Percentiles rank a stretch among this genome's conserved stretches.
Conservation (phyloP, 2,888 invertebrate genomes). For the Tupiocoris notatus region DNA sequence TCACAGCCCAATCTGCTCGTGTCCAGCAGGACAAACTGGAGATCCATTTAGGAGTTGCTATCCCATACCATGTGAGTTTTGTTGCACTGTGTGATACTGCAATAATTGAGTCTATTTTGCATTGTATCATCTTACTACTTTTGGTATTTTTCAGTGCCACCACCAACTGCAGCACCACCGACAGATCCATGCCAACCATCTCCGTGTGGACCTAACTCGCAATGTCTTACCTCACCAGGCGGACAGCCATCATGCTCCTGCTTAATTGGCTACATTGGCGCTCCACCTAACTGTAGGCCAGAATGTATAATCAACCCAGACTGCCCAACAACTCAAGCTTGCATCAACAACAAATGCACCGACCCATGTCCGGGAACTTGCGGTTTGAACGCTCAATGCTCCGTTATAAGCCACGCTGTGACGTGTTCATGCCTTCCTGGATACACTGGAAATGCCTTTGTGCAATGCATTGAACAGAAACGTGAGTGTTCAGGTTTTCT, state of each 20-base stretch:
- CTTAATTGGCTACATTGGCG: conserved; percentile 71
- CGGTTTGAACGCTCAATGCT: conserved; percentile 75
- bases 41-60: conserved; percentile 59
- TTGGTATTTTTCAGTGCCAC: conserved; percentile 35
- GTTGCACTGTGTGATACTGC: background rate
- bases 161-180: conserved; percentile 52
- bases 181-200: conserved; percentile 67
- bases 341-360: conserved; percentile 74
- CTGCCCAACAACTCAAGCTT: conserved; percentile 73
- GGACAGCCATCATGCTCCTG: conserved; percentile 72
- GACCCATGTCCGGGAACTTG: conserved; percentile 83
- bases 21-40: conserved; percentile 72
- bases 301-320: conserved; percentile 81
- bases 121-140: background rate
- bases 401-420: conserved; percentile 75
- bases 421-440: conserved; percentile 75
- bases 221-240: conserved; percentile 63
- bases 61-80: conserved; percentile 42
- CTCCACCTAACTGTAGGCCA: conserved; percentile 78
- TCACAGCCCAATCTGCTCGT: conserved; percentile 77
- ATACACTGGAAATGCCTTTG: conserved; percentile 78
- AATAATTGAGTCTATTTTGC: background rate
- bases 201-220: conserved; percentile 79
- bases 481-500: too few relatives aligned
- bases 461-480: conserved; percentile 67